Evolutionary conservation across 2,797 vertebrate genomes (phyloP).

Genomic region (Pterois miles): DNA sequence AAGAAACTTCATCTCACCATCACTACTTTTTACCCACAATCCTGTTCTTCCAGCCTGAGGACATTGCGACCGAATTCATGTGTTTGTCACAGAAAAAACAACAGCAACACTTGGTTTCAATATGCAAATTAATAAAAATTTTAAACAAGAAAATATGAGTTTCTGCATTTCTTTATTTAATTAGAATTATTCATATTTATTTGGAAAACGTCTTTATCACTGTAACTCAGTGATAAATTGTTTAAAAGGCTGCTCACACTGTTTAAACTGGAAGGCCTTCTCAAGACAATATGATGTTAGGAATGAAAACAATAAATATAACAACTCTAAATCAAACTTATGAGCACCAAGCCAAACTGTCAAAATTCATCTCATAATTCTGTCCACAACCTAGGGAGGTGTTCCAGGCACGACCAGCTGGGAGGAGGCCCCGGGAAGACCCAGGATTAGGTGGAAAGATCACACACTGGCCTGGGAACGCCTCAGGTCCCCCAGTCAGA

Average conservation of each 20-base stretch:
- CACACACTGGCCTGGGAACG: no score
- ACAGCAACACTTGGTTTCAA: background rate
- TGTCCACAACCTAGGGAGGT: no score
- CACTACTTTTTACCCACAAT: conserved; percentile 71
- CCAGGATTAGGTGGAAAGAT: no score
- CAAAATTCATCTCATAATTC: background rate
- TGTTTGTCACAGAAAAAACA: background rate
- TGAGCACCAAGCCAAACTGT: background rate
- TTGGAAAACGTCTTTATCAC: background rate
- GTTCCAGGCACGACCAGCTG: no score
- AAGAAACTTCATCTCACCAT: no score
- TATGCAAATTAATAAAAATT: background rate
- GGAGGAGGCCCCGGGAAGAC: no score
- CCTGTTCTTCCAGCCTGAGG: conserved; percentile 30
- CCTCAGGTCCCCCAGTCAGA: no score
- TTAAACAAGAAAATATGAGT: background rate
- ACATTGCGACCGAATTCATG: background rate
- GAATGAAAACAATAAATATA: no score
- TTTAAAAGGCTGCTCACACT: background rate
- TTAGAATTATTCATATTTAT: background rate
- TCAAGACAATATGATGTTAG: no score
- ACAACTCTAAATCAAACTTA: background rate
- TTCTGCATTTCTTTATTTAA: no score
- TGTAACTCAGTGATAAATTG: background rate
- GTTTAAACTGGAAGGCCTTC: no score